Percentiles rank a stretch among this genome's conserved stretches.
Evolutionary conservation across 2,888 invertebrate genomes (phyloP).

Genomic region (Creontiades dilutus): DNA sequence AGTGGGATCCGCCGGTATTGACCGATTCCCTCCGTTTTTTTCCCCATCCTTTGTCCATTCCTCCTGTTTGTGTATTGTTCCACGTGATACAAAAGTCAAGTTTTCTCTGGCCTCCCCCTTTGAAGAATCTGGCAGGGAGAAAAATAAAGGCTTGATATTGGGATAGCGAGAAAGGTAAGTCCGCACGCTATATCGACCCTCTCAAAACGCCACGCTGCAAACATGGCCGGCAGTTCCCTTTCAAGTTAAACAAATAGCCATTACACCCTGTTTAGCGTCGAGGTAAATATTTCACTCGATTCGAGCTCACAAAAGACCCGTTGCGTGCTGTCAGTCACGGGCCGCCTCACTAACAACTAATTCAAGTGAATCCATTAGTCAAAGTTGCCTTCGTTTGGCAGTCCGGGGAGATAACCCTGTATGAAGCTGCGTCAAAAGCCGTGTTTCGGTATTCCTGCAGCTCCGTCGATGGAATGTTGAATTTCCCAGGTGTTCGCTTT

Average conservation of each 20-base stretch:
- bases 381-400: conserved; percentile 10
- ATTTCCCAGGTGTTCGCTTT: neutral
- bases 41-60: conserved; percentile 26
- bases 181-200: conserved; percentile 50
- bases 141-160: conserved; percentile 10
- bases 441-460: neutral
- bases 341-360: conserved; percentile 49
- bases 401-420: neutral
- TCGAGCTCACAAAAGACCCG: neutral
- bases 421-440: neutral
- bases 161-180: conserved; percentile 13
- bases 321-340: conserved; percentile 36
- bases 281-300: conserved; percentile 63
- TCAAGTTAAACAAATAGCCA: conserved; percentile 68
- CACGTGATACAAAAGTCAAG: conserved; percentile 13
- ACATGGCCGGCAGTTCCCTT: conserved; percentile 43
- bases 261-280: conserved; percentile 57
- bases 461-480: neutral
- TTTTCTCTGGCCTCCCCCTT: neutral
- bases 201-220: neutral
- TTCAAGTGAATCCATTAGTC: conserved; percentile 33
- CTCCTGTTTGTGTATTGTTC: conserved; percentile 20
- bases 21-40: conserved; percentile 21
- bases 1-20: neutral
- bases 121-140: neutral